Percentiles rank a stretch among this genome's conserved stretches.
Conservation (phyloP, 2,888 invertebrate genomes). For the Cheilosia urbana region DNA sequence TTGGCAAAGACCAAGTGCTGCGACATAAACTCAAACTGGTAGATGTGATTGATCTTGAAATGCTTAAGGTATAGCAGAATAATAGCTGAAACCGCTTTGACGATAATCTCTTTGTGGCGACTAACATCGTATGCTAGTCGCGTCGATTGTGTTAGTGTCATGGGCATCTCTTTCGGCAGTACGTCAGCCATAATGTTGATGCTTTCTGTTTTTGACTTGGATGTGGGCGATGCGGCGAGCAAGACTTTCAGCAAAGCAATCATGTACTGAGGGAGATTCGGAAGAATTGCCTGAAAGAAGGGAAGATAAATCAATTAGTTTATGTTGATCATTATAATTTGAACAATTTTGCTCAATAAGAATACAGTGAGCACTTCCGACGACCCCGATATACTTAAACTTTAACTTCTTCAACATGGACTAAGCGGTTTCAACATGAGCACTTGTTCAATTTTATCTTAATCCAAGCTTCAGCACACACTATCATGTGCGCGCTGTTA, state of each 20-base stretch:
- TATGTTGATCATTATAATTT: no score
- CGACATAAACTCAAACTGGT: slow-evolving; percentile 99
- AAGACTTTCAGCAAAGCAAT: slow-evolving; percentile 98
- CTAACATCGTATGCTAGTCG: slow-evolving; percentile 98
- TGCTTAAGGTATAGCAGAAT: slow-evolving; percentile 96
- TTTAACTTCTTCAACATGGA: no score
- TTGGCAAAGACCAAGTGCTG: slow-evolving; percentile 99
- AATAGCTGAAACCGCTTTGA: slow-evolving; percentile 97
- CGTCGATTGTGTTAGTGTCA: slow-evolving; percentile 96
- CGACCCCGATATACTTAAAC: no score
- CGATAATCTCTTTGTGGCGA: slow-evolving; percentile 99
- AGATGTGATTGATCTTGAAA: slow-evolving; percentile 98
- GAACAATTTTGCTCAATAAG: no score
- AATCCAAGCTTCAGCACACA: no score
- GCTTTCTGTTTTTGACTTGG: slow-evolving; percentile 98
- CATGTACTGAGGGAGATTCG: slow-evolving; percentile 98
- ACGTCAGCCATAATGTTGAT: slow-evolving; percentile 99
- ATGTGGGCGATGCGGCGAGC: slow-evolving; percentile 98
- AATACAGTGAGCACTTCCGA: no score
- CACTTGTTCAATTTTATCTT: no score
- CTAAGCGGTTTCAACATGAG: no score
- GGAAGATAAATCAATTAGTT: no score
- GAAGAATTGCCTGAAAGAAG: slow-evolving; percentile 89
- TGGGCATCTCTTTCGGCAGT: slow-evolving; percentile 98
- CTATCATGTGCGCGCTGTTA: no score